Evolutionary conservation across 2,113 vertebrate species (phyloP).

Genomic region (Aix galericulata): DNA sequence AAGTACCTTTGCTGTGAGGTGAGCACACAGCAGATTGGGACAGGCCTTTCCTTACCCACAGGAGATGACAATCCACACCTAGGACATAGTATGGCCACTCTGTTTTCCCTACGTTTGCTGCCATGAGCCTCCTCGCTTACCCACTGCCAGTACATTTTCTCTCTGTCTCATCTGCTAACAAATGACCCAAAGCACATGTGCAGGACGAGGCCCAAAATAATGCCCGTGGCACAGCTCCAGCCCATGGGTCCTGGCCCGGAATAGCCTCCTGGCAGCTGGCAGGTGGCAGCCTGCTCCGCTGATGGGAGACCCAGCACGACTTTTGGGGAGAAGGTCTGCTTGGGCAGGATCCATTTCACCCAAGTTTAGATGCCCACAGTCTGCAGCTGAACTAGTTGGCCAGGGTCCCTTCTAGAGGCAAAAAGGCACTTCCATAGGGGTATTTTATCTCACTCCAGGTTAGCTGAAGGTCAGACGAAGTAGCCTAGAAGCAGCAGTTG

Average conservation of each 20-base stretch:
- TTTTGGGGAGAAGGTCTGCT: background rate
- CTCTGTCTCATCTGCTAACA: background rate
- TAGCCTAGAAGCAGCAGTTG: conserved; percentile 4
- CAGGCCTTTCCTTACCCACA: background rate
- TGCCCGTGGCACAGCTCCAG: background rate
- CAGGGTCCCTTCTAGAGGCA: background rate
- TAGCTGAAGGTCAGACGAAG: background rate
- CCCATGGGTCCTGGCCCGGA: background rate
- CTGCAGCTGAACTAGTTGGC: background rate
- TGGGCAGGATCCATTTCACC: background rate
- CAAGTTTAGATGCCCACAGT: background rate
- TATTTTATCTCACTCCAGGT: background rate
- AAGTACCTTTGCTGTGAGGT: accelerated
- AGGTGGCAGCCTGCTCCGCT: accelerated
- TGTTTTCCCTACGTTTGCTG: accelerated
- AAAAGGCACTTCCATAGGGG: background rate
- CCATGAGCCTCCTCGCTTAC: accelerated
- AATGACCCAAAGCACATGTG: background rate
- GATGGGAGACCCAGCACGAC: background rate
- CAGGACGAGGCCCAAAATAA: background rate
- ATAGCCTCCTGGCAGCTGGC: background rate
- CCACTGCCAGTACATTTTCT: background rate
- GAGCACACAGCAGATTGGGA: background rate
- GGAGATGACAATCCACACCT: background rate
- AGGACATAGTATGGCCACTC: background rate